Percentiles rank a stretch among this genome's conserved stretches.
phyloP scores from a whole-genome alignment of 2,113 vertebrate genomes.

The Corvus hawaiiensis region DNA sequence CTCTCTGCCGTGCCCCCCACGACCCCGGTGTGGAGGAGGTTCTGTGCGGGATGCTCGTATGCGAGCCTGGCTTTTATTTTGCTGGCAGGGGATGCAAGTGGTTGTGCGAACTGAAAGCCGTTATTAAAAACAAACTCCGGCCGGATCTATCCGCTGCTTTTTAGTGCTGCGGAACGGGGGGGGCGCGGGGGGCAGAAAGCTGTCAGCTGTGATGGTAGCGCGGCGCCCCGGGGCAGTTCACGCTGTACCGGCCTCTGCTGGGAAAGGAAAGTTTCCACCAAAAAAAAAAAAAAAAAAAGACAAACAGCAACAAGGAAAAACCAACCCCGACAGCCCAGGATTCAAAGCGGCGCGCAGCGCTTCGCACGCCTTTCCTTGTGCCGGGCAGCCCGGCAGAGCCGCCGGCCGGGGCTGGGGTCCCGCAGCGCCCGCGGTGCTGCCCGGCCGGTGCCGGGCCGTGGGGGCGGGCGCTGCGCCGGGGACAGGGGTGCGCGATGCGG shows the following conservation, averaged over 20 bases:
- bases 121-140: neutral
- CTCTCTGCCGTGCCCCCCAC: neutral
- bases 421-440: too few species aligned
- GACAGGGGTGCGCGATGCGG: neutral
- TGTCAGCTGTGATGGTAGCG: conserved; percentile 3
- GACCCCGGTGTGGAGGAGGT: neutral
- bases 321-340: neutral
- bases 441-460: neutral
- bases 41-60: neutral
- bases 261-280: conserved; percentile 35
- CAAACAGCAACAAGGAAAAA: neutral
- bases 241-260: neutral
- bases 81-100: neutral
- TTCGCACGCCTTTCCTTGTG: neutral
- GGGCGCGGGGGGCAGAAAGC: neutral
- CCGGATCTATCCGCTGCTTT: neutral
- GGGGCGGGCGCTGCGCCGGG: neutral
- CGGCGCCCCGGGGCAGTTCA: neutral
- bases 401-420: neutral
- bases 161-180: neutral
- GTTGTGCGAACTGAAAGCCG: neutral
- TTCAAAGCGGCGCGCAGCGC: conserved; percentile 1
- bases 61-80: neutral
- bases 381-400: neutral
- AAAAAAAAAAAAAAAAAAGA: neutral